These are phyloP conservation scores for Netelia fuscicornis DNA, from an alignment of 2,888 invertebrate species.

Conservation along the genomic window DNA sequence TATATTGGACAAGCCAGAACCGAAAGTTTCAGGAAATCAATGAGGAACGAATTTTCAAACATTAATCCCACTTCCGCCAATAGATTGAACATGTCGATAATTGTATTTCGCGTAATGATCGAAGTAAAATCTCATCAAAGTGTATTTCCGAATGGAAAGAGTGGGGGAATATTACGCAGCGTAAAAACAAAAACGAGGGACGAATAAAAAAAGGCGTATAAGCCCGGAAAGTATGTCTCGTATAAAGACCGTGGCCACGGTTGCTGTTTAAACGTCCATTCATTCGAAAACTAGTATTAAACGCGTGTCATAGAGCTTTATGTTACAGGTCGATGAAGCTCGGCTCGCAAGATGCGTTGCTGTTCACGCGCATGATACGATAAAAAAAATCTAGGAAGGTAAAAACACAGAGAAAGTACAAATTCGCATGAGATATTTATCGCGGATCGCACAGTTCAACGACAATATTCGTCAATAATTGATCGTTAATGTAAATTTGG, in stretches of 20 bases:
- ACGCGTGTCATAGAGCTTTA: conserved; percentile 59
- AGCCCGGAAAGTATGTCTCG: too few relatives aligned
- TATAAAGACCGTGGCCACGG: neutral
- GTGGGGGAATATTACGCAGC: too few relatives aligned
- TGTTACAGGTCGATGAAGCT: conserved; percentile 34
- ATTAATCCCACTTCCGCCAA: too few relatives aligned
- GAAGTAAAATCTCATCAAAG: too few relatives aligned
- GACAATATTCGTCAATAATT: conserved; percentile 15
- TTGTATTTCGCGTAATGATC: too few relatives aligned
- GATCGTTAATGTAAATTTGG: conserved; percentile 41
- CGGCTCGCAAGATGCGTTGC: neutral
- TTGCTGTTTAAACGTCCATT: conserved; percentile 16
- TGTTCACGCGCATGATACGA: neutral
- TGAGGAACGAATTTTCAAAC: too few relatives aligned
- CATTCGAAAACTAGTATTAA: conserved; percentile 47
- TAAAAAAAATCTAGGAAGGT: conserved; percentile 33
- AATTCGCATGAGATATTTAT: neutral
- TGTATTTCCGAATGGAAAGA: too few relatives aligned
- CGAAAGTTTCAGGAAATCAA: too few relatives aligned
- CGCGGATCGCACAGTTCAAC: neutral
- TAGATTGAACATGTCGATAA: too few relatives aligned
- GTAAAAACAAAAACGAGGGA: too few relatives aligned
- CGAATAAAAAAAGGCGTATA: too few relatives aligned
- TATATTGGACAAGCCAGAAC: too few relatives aligned
- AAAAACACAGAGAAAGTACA: conserved; percentile 12